A percentile compares a stretch with the other conserved stretches of the same genome.
phyloP scores from a whole-genome alignment of 2,888 invertebrate genomes.

The Sturmia bella region DNA sequence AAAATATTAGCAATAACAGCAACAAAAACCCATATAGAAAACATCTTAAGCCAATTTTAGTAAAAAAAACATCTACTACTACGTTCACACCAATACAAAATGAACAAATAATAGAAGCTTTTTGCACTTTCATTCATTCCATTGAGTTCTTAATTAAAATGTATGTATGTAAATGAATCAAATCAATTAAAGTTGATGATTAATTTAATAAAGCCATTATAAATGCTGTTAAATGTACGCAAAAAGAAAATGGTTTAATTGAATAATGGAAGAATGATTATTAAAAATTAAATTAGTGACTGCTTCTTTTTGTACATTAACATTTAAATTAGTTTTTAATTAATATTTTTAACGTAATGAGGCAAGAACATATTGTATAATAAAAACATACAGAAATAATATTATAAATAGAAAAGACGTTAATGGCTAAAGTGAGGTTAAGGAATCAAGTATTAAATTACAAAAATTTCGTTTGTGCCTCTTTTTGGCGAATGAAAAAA shows the following conservation, averaged over 20 bases:
- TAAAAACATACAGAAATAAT: slow-evolving; percentile 32
- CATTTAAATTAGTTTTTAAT: slow-evolving; percentile 20
- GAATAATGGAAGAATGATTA: slow-evolving; percentile 23
- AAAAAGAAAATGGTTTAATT: slow-evolving; percentile 11
- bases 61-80: slow-evolving; percentile 75
- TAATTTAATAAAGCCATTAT: slow-evolving; percentile 47
- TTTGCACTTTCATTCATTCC: slow-evolving; percentile 75
- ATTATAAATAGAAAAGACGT: slow-evolving; percentile 45
- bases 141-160: slow-evolving; percentile 58
- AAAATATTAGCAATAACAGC: slow-evolving; percentile 12
- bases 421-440: not conserved
- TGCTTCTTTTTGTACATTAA: slow-evolving; percentile 61
- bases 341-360: slow-evolving; percentile 10
- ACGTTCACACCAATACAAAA: slow-evolving; percentile 69
- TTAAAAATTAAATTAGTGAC: slow-evolving; percentile 57
- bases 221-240: not conserved
- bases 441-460: not conserved
- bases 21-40: slow-evolving; percentile 31
- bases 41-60: slow-evolving; percentile 15
- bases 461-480: not conserved
- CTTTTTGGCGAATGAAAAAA: too few relatives aligned
- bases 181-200: slow-evolving; percentile 35
- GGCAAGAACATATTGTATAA: slow-evolving; percentile 43
- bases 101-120: slow-evolving; percentile 77
- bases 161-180: slow-evolving; percentile 18